Evolutionary conservation across 1,140 invertebrate genomes (phyloP).

Genomic region (Drosophila kurseongensis): DNA sequence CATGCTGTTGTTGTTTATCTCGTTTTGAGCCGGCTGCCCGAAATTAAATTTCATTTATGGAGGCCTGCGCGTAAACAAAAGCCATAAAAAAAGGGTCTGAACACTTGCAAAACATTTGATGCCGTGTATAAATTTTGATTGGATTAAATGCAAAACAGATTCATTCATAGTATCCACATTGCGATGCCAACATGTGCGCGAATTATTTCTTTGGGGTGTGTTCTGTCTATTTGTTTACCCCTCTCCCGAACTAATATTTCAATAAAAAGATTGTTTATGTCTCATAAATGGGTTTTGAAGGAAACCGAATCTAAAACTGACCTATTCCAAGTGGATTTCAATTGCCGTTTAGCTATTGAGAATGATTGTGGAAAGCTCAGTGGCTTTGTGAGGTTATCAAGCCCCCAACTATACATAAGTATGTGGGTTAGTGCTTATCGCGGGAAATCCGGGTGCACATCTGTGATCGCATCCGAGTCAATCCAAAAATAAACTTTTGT

Average conservation of each 20-base stretch:
- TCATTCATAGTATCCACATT: constrained; percentile 2
- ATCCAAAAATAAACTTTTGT: constrained; percentile 11
- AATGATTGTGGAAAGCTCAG: constrained; percentile 17
- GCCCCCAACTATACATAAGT: not conserved
- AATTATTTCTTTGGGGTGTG: not conserved
- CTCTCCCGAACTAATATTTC: constrained; percentile 2
- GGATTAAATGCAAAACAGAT: constrained; percentile 41
- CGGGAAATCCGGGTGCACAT: not conserved
- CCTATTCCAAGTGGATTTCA: constrained; percentile 74
- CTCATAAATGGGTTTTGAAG: constrained; percentile 10
- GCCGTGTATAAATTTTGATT: constrained; percentile 35
- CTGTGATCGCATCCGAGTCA: not conserved
- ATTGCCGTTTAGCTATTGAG: constrained; percentile 43
- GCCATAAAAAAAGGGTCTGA: constrained; percentile 2
- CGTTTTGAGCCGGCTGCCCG: constrained; percentile 17
- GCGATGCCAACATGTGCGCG: not conserved
- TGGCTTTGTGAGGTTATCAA: constrained; percentile 23
- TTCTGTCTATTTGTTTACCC: constrained; percentile 22
- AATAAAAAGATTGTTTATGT: constrained; percentile 20
- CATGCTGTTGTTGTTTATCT: constrained; percentile 37
- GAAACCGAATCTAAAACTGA: constrained; percentile 62
- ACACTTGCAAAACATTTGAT: constrained; percentile 27
- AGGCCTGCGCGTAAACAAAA: constrained; percentile 6
- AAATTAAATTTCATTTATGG: constrained; percentile 13
- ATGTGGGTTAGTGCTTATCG: constrained; percentile 19